Conservation (phyloP, 2,797 vertebrate genomes). For the Phylloscopus collybita region DNA sequence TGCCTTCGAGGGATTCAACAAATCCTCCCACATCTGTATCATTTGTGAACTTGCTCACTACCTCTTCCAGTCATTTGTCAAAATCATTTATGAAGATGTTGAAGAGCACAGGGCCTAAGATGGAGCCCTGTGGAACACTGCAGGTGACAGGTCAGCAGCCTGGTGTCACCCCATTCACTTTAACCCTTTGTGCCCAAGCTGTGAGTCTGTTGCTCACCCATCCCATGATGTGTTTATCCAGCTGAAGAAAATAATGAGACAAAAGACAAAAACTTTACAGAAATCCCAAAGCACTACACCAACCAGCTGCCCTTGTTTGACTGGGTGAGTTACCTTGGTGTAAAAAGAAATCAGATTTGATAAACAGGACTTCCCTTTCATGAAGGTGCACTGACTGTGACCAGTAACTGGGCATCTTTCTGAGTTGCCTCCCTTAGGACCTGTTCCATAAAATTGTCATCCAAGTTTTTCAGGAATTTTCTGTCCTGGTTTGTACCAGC, state of each 20-base stretch:
- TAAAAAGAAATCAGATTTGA: background rate
- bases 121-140: background rate
- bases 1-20: background rate
- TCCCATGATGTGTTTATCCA: background rate
- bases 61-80: background rate
- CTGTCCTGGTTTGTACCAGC: background rate
- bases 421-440: background rate
- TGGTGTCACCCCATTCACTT: background rate
- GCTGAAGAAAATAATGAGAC: background rate
- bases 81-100: background rate
- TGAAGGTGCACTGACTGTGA: background rate
- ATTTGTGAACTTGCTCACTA: background rate
- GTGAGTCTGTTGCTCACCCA: background rate
- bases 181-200: accelerated
- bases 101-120: background rate
- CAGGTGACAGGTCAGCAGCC: background rate
- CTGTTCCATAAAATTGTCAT: background rate
- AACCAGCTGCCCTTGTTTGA: background rate
- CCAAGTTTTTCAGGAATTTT: background rate
- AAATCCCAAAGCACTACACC: background rate
- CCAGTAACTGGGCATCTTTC: background rate
- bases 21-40: background rate
- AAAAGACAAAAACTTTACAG: background rate
- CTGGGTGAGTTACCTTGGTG: background rate
- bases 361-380: background rate